phyloP scores from a whole-genome alignment of 2,888 invertebrate species.

The Bibio marci region DNA sequence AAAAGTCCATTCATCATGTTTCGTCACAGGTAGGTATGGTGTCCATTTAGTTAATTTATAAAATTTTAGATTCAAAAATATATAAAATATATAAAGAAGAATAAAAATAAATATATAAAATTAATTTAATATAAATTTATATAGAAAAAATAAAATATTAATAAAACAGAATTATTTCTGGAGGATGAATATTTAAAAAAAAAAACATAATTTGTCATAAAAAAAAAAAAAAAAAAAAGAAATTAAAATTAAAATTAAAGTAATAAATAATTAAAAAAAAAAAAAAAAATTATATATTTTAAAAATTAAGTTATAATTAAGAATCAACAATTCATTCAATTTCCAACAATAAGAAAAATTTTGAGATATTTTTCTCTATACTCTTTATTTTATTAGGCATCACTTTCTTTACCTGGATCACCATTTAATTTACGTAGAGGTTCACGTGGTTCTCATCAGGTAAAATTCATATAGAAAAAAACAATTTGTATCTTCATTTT shows the following conservation, averaged over 20 bases:
- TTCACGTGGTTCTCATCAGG: conserved; percentile 74
- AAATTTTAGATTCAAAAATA: too few relatives aligned
- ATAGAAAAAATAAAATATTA: too few relatives aligned
- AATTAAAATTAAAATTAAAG: background rate
- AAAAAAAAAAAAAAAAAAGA: background rate
- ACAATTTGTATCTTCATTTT: too few relatives aligned
- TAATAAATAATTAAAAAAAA: background rate
- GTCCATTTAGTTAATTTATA: too few relatives aligned
- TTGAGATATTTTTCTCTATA: conserved; percentile 10
- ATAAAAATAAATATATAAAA: too few relatives aligned
- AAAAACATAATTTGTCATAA: conserved; percentile 2
- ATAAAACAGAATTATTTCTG: too few relatives aligned
- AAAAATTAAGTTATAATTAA: background rate
- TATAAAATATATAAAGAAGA: too few relatives aligned
- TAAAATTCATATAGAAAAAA: too few relatives aligned
- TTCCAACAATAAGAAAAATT: background rate
- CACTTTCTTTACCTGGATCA: conserved; percentile 91
- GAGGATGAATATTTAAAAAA: background rate
- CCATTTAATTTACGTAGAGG: conserved; percentile 87
- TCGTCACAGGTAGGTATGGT: too few relatives aligned
- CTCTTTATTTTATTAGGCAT: conserved; percentile 47
- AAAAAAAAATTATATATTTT: background rate
- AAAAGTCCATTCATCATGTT: too few relatives aligned
- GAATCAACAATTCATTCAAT: background rate
- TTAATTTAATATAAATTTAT: too few relatives aligned